Evolutionary conservation across 92 coral and sea anemone genomes (phyloP), one percentile per base, ranked within the genome.

Genomic region (Porites cylindrica): DNA sequence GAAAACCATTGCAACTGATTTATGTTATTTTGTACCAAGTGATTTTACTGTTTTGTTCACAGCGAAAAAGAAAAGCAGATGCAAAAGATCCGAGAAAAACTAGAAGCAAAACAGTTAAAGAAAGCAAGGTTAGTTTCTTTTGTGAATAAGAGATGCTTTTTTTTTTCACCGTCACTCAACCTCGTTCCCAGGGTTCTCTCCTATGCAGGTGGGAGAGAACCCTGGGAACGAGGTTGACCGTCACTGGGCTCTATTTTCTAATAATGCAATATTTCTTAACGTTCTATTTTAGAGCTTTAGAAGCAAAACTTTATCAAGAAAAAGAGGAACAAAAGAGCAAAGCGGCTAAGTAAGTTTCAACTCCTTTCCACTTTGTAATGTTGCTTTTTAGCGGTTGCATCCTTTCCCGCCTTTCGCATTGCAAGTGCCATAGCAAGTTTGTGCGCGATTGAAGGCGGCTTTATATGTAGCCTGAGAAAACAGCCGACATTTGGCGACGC

Each of bases 41-140:
- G 12, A 23, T 17, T 70, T 52, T 9, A 8, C 43, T 83, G 12
- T 72, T 7, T 50, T 10, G 10, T 10, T 79, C 82, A 12, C 88
- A 96, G 99, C 83, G 95, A 94, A 84, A 92, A 89, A 66, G 98
- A 97, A 70, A 79, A 83, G 24, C 99, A 97, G 89, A 94, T 95
- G 96, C 91, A 84, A 73, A 96, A 91, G 67, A 95, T 97, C 63
- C 90, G 97, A 23, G 97, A 95, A 79, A 97, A 97, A 81, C 82
- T 97, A 38, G 95, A 96, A 58, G 86, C 93, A 60, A 97, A 97
- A 84, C 94, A 91, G 88, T 88, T 95, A n/a, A 97, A 97, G 73
- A 97, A 95, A 87, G 98, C 93, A 65, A 94, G 95, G 99, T 96
- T 84, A 72, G 59, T 24, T 2, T 78, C 18, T n/a, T 18, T 18